phyloP scores from a whole-genome alignment of 2,797 vertebrate species.

The Hemitrygon akajei region DNA sequence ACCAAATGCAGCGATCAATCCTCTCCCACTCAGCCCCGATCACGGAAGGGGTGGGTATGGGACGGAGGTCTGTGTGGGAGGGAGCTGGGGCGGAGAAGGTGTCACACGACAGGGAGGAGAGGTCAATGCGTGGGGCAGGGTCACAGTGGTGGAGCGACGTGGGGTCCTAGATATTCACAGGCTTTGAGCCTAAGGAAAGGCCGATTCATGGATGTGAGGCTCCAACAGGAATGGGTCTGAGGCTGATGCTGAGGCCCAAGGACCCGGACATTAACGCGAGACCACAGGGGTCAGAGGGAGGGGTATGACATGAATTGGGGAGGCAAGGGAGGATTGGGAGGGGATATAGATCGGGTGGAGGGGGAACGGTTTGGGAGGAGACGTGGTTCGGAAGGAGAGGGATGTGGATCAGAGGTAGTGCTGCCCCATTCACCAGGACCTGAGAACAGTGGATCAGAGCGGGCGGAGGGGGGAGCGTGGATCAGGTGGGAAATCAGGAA shows the following conservation, averaged over 20 bases:
- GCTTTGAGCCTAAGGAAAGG: too few species aligned
- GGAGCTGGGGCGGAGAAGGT: background rate
- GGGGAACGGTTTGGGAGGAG: background rate
- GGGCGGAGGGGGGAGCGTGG: too few species aligned
- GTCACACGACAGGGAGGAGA: too few species aligned
- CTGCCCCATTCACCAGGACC: slow-evolving; percentile 71
- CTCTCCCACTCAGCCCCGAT: background rate
- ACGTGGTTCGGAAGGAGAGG: background rate
- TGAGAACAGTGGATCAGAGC: slow-evolving; percentile 59
- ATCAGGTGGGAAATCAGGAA: too few species aligned
- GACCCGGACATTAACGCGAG: background rate
- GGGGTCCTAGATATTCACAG: too few species aligned
- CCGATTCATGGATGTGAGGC: too few species aligned
- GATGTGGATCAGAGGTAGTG: background rate
- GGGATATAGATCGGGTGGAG: too few species aligned
- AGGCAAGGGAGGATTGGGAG: background rate
- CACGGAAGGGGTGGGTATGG: background rate
- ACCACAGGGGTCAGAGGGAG: background rate
- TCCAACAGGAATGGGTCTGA: too few species aligned
- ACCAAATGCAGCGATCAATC: background rate
- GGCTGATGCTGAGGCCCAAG: too few species aligned
- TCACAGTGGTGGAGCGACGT: too few species aligned
- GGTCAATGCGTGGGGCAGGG: too few species aligned
- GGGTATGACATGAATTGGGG: background rate
- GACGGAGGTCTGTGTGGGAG: background rate